Conservation (phyloP, 1,140 invertebrate species). For the Hirudo medicinalis region DNA sequence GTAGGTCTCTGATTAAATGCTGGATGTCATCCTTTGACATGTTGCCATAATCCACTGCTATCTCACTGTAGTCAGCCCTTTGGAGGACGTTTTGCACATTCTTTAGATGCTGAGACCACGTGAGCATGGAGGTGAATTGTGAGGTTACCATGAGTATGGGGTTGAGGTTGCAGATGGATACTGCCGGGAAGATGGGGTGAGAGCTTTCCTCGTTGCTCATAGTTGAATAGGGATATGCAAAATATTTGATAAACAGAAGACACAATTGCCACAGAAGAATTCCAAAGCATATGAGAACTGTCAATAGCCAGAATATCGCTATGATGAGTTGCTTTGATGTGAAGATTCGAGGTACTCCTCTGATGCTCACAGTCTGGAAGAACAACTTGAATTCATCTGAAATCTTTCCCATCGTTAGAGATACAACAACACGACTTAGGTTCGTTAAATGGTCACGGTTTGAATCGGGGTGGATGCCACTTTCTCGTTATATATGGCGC, state of each 20-base stretch:
- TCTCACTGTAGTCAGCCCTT: not conserved
- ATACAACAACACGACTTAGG: too few relatives aligned
- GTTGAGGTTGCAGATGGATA: not conserved
- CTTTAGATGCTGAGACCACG: not conserved
- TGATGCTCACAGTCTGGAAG: constrained; percentile 1
- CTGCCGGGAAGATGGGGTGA: not conserved
- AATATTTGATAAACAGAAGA: not conserved
- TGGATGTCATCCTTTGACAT: not conserved
- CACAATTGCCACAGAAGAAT: not conserved
- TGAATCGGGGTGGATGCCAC: too few relatives aligned
- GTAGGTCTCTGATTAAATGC: not conserved
- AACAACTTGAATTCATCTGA: constrained; percentile 9
- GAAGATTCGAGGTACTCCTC: not conserved
- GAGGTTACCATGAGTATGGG: not conserved
- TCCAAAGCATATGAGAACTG: not conserved
- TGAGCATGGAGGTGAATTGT: not conserved
- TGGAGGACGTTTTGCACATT: not conserved
- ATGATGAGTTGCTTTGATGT: not conserved
- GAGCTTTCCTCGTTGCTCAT: not conserved
- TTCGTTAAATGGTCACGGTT: too few relatives aligned
- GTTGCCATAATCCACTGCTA: not conserved
- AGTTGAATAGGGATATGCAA: not conserved
- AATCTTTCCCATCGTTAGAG: not conserved
- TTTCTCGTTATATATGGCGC: too few relatives aligned
- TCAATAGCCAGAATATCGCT: not conserved